phyloP scores from a whole-genome alignment of 2,113 vertebrate genomes.

The Nicator chloris region DNA sequence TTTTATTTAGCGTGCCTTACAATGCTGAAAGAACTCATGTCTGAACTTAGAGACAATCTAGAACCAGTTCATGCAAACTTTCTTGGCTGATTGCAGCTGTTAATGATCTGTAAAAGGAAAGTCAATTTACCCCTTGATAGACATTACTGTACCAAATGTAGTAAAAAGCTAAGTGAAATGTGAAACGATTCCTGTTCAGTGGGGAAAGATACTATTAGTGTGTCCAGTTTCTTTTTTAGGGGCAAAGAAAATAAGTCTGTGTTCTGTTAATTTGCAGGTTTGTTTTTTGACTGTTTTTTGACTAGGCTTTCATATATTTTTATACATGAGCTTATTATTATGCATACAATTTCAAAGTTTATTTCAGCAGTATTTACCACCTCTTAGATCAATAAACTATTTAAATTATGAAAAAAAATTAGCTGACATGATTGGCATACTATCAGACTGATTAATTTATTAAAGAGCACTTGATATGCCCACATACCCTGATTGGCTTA shows the following conservation, averaged over 20 bases:
- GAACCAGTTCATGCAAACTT: constrained; percentile 48
- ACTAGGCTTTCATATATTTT: too few relatives aligned
- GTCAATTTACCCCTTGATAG: constrained; percentile 64
- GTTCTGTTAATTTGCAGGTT: not conserved
- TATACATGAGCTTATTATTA: not conserved
- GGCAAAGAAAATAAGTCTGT: not conserved
- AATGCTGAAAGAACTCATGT: constrained; percentile 3
- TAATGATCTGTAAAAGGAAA: constrained; percentile 70
- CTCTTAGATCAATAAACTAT: not conserved
- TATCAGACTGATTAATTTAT: not conserved
- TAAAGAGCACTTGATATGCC: not conserved
- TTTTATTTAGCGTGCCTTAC: not conserved
- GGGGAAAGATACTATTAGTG: constrained; percentile 18
- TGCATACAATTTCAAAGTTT: not conserved
- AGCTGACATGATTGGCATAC: not conserved
- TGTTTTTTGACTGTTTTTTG: not conserved
- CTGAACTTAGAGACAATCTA: constrained; percentile 1
- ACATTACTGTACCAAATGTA: constrained; percentile 69
- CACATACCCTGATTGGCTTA: not conserved
- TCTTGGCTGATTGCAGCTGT: constrained; percentile 42
- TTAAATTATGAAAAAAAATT: not conserved
- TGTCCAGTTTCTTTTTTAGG: not conserved
- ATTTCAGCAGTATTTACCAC: not conserved
- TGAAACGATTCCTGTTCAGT: constrained; percentile 21
- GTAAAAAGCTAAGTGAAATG: constrained; percentile 64